Conservation (phyloP, 2,888 invertebrate genomes). For the Drosophila macrospina region DNA sequence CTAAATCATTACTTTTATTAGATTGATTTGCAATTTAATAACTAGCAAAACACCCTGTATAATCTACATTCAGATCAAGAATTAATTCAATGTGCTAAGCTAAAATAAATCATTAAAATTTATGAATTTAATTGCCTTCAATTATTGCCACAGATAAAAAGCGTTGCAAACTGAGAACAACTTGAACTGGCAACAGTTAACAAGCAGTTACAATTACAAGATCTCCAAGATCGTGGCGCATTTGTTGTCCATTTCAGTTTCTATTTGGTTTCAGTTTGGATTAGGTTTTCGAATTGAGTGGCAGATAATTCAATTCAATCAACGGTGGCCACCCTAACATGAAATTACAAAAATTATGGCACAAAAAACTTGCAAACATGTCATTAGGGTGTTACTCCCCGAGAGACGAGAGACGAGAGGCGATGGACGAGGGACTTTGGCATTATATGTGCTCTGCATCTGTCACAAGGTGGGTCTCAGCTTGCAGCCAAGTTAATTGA, state of each 20-base stretch:
- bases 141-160: conserved; percentile 73
- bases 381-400: conserved; percentile 66
- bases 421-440: not conserved
- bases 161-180: conserved; percentile 43
- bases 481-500: conserved; percentile 50
- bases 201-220: conserved; percentile 5
- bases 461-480: conserved; percentile 45
- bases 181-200: conserved; percentile 49
- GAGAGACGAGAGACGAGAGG: not conserved
- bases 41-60: conserved; percentile 59
- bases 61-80: conserved; percentile 32
- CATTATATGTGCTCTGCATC: conserved; percentile 41
- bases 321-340: conserved; percentile 74
- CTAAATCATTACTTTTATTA: conserved; percentile 11
- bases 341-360: conserved; percentile 72
- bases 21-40: not conserved
- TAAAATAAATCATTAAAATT: conserved; percentile 81
- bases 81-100: conserved; percentile 58
- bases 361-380: conserved; percentile 51
- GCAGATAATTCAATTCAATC: conserved; percentile 73
- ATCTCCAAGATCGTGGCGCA: conserved; percentile 15
- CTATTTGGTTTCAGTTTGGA: conserved; percentile 25
- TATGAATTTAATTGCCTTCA: conserved; percentile 79
- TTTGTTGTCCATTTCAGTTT: conserved; percentile 27
- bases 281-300: conserved; percentile 39